A percentile compares a stretch with the other conserved stretches of the same genome.
Evolutionary conservation across 2,113 vertebrate species (phyloP).

Genomic region (Marmota monax): DNA sequence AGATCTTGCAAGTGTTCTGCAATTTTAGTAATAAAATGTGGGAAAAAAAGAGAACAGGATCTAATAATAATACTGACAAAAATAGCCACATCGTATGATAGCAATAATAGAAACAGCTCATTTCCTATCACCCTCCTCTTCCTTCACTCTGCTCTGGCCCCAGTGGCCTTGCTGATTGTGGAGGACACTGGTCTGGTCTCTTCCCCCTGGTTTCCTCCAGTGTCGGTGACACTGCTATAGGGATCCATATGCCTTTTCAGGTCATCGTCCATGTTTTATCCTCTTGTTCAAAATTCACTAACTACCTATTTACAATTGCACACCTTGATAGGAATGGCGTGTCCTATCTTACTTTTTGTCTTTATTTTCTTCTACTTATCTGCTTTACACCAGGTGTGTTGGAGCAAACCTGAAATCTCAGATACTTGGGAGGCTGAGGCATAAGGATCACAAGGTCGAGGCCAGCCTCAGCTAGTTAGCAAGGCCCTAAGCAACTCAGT

Average conservation of each 20-base stretch:
- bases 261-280: background rate
- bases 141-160: background rate
- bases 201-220: background rate
- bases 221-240: background rate
- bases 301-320: background rate
- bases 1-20: background rate
- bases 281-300: background rate
- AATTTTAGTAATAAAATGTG: slow-evolving; percentile 6
- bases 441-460: too few species aligned
- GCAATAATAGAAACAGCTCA: background rate
- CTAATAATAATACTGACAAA: background rate
- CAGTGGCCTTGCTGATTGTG: background rate
- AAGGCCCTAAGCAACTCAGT: too few species aligned
- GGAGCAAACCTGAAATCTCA: too few species aligned
- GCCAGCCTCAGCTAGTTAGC: too few species aligned
- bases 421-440: too few species aligned
- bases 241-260: background rate
- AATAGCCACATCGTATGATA: background rate
- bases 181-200: background rate
- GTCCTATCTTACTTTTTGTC: background rate
- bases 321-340: background rate
- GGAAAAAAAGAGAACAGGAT: background rate
- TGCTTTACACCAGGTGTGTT: too few species aligned
- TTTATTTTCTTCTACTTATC: background rate
- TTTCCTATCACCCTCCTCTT: background rate